Conservation (phyloP, 2,113 vertebrate genomes). For the Oriolus oriolus region DNA sequence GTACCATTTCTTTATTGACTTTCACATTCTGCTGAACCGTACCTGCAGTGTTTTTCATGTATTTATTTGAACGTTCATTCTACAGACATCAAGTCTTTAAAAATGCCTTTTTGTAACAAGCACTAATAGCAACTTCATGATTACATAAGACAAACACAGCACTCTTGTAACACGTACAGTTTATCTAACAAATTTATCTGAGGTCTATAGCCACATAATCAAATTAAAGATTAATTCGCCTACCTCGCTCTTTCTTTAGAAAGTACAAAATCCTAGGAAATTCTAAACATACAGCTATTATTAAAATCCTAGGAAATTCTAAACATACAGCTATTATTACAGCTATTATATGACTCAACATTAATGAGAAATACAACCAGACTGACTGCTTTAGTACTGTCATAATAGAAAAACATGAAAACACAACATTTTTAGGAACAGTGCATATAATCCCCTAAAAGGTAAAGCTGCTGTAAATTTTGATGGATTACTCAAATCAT, state of each 20-base stretch:
- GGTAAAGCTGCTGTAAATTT: not conserved
- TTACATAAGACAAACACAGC: conserved; percentile 14
- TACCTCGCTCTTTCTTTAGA: not conserved
- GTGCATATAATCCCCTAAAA: not conserved
- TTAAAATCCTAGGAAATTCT: conserved; percentile 24
- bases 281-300: conserved; percentile 18
- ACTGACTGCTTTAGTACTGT: not conserved
- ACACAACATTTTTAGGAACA: not conserved
- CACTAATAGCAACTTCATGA: not conserved
- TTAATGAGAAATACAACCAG: not conserved
- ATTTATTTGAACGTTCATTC: not conserved
- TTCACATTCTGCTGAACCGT: not conserved
- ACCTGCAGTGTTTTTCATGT: not conserved
- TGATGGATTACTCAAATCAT: not conserved
- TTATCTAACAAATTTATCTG: conserved; percentile 15
- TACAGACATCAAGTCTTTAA: not conserved
- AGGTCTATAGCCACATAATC: not conserved
- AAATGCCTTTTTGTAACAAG: not conserved
- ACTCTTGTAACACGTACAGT: not conserved
- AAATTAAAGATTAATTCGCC: conserved; percentile 9
- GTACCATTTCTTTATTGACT: not conserved
- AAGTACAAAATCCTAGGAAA: conserved; percentile 24
- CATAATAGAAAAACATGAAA: not conserved
- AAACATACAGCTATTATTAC: conserved; percentile 22
- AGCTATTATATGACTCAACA: conserved; percentile 11